phyloP scores from a whole-genome alignment of 2,113 vertebrate species.

The Sialia sialis region DNA sequence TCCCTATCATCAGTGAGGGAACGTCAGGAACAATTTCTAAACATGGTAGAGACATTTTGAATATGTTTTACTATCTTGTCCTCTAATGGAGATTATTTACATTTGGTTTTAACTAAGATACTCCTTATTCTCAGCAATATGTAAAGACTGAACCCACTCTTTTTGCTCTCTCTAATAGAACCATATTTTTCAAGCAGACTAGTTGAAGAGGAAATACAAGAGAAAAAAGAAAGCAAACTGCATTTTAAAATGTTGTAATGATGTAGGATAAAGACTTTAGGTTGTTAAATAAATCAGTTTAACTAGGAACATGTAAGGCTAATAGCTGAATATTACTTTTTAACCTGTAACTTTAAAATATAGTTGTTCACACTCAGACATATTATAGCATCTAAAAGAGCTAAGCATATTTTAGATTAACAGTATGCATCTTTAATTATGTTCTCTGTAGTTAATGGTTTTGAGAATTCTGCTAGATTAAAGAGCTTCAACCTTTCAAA shows the following conservation, averaged over 20 bases:
- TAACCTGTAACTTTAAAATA: slow-evolving; percentile 8
- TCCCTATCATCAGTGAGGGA: not conserved
- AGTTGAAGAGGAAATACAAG: not conserved
- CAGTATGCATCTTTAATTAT: not conserved
- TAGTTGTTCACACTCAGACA: not conserved
- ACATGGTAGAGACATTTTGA: not conserved
- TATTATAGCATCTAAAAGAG: not conserved
- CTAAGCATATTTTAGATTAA: not conserved
- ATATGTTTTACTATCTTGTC: not conserved
- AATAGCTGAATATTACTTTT: not conserved
- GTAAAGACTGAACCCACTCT: not conserved
- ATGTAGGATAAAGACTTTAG: not conserved
- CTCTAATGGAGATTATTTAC: not conserved
- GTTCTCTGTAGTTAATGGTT: not conserved
- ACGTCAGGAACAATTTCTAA: not conserved
- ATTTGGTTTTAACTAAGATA: not conserved
- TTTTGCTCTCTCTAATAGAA: not conserved
- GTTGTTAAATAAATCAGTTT: not conserved
- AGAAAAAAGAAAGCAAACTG: not conserved
- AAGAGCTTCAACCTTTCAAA: slow-evolving; percentile 8
- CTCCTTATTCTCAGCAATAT: not conserved
- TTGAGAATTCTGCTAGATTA: not conserved
- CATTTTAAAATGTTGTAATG: not conserved
- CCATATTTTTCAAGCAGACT: not conserved
- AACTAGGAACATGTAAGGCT: not conserved